Evolutionary conservation across 2,113 vertebrate genomes (phyloP).

Genomic region (Pampusana beccarii): DNA sequence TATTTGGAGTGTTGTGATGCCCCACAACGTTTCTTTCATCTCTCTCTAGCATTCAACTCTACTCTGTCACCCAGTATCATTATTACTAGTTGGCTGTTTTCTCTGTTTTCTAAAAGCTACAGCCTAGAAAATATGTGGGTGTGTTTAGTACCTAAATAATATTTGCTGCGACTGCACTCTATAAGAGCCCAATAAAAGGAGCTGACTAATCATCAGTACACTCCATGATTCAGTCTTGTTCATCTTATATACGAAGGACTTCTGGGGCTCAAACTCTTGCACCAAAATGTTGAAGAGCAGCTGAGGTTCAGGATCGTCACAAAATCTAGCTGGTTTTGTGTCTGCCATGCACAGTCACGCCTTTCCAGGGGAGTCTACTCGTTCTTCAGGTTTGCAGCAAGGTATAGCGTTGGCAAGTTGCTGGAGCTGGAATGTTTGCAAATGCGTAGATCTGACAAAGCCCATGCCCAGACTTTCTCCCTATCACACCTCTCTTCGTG

Average conservation of each 20-base stretch:
- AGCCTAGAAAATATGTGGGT: background rate
- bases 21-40: background rate
- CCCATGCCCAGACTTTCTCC: background rate
- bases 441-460: too few species aligned
- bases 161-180: background rate
- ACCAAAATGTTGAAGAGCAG: background rate
- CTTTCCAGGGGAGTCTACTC: background rate
- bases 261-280: background rate
- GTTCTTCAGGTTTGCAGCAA: background rate
- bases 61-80: background rate
- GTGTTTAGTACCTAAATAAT: background rate
- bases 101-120: background rate
- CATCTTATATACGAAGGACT: background rate
- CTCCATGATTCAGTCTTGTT: background rate
- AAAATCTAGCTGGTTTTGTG: background rate
- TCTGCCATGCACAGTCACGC: background rate
- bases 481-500: background rate
- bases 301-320: background rate
- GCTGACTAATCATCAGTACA: background rate
- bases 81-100: background rate
- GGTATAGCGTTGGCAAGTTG: fast-evolving
- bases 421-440: background rate
- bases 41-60: background rate
- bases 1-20: background rate
- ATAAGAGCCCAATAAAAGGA: background rate